Evolutionary conservation across 2,888 invertebrate genomes (phyloP).

Genomic region (Cosmopolites sordidus): DNA sequence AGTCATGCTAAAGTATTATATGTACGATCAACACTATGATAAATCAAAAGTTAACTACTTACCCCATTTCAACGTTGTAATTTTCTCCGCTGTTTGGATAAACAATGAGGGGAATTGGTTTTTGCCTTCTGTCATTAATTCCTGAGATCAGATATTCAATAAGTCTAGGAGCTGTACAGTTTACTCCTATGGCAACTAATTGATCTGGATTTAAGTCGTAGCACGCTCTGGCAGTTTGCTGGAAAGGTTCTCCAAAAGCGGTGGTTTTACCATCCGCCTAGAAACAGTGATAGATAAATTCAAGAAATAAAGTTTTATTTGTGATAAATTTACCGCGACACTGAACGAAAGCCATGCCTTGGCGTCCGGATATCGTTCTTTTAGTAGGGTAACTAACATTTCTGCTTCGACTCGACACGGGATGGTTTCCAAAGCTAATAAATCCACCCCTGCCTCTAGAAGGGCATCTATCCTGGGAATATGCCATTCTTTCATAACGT

Average conservation of each 20-base stretch:
- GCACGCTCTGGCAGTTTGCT: slow-evolving; percentile 65
- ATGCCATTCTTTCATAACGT: slow-evolving; percentile 77
- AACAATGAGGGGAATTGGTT: slow-evolving; percentile 70
- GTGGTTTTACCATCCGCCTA: slow-evolving; percentile 60
- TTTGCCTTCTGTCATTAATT: slow-evolving; percentile 51
- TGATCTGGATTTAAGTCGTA: slow-evolving; percentile 60
- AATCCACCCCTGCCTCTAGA: slow-evolving; percentile 74
- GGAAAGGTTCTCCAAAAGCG: slow-evolving; percentile 77
- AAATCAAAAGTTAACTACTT: slow-evolving; percentile 41
- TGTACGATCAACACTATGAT: too few species aligned
- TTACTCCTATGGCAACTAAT: slow-evolving; percentile 82
- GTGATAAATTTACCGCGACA: slow-evolving; percentile 62
- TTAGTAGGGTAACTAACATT: slow-evolving; percentile 72
- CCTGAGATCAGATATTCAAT: slow-evolving; percentile 59
- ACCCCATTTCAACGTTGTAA: slow-evolving; percentile 68
- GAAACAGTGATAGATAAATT: slow-evolving; percentile 13
- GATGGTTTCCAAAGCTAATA: slow-evolving; percentile 88
- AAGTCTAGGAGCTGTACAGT: slow-evolving; percentile 72
- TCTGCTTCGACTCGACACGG: slow-evolving; percentile 81
- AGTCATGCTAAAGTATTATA: too few species aligned
- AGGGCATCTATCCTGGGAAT: slow-evolving; percentile 74
- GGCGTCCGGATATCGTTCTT: slow-evolving; percentile 65
- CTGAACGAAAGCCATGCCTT: slow-evolving; percentile 88
- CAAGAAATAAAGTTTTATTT: neutral
- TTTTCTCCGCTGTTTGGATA: slow-evolving; percentile 92